Base-by-base conservation (phyloP, 2,113 vertebrate species). In the Labrus mixtus region DNA sequence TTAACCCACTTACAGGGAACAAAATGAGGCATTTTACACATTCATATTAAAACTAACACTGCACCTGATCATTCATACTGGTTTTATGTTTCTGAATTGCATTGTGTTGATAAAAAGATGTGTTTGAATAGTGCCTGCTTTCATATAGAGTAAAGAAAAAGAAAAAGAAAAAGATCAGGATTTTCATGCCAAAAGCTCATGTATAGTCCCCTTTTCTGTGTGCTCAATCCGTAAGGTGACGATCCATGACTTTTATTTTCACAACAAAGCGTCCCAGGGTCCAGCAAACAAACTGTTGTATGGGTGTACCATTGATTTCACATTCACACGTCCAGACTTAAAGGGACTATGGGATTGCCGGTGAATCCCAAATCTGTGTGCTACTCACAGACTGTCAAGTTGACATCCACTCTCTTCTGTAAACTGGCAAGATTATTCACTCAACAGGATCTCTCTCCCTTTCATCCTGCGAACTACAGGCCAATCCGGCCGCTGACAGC, bases 301-400 rank as follows among this genome's bases (percentile, higher is more conserved):
- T 91, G 94, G 94, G 85, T 95, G 94, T 94, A 94, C 92, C 89
- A 94, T 95, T 94, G 94, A 95, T 95, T 95, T 95, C 94, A 95
- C 94, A 95, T 95, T 92, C 90, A 87, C 90, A 93, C 93, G 76
- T 95, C 94, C 79, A 75, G 86, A 90, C 77, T 92, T 92, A 92
- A 94, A 89, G 90, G 82, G 90, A 92, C 92, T 91, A 92, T 91
- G 83, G 92, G 93, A 94, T 94, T 94, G 90, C 84, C 87, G 62
- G 54, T 75, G 92, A 94, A 92, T 95, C 92, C 90, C 76, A 82
- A 92, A 95, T 93, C 92, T 90, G 89, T 93, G 90, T 90, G 91
- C 90, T 65, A 78, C 91, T 91, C 90, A 86, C 88, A 89, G 87
- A 85, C 93, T 93, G 91, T 95, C 93, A 93, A 92, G 89, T 93